A percentile compares a stretch with the other conserved stretches of the same genome.
phyloP scores from a whole-genome alignment of 2,113 vertebrate genomes.

The Piaya cayana region DNA sequence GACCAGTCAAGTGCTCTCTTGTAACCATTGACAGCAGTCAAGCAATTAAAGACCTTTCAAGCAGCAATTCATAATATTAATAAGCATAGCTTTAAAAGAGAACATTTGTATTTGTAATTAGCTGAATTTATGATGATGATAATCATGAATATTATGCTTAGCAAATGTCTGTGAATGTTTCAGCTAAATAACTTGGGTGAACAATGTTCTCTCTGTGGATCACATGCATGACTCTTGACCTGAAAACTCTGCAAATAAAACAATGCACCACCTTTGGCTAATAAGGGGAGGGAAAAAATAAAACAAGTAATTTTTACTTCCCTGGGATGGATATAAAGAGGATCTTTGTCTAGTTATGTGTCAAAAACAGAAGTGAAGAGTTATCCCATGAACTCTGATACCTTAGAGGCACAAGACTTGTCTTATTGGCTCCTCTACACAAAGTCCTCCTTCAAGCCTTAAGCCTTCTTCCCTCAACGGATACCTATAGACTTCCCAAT shows the following conservation, averaged over 20 bases:
- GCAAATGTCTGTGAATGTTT: background rate
- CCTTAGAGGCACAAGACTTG: background rate
- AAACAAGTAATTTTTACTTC: background rate
- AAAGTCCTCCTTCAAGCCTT: background rate
- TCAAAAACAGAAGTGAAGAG: background rate
- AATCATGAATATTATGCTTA: background rate
- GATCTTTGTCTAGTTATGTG: background rate
- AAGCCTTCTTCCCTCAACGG: background rate
- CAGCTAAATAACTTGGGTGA: background rate
- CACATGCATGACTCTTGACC: fast-evolving
- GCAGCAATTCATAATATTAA: background rate
- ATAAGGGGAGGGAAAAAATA: background rate
- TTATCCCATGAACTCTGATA: background rate
- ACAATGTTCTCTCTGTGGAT: background rate
- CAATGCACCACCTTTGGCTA: background rate
- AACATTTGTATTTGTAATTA: background rate
- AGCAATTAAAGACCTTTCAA: background rate
- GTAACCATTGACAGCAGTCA: background rate
- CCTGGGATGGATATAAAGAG: background rate
- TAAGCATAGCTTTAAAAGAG: background rate
- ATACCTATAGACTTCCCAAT: background rate
- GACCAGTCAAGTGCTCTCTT: background rate
- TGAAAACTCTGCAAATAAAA: background rate
- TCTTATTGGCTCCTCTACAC: background rate
- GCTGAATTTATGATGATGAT: background rate